Evolutionary conservation across 1,140 invertebrate genomes (phyloP), one percentile per base, ranked within the genome.

Genomic region (Myzus persicae): DNA sequence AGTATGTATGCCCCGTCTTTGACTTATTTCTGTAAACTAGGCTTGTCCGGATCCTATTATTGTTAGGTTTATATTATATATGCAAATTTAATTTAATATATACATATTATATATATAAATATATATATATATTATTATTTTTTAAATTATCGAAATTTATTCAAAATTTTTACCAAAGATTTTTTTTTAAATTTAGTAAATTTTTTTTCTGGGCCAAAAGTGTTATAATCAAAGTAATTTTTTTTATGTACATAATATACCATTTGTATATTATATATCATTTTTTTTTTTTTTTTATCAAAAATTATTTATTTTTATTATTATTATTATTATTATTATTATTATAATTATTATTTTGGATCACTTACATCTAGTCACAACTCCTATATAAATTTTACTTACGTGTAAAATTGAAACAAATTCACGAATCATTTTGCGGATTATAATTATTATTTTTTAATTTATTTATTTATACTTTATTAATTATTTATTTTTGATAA

Each of bases 1-100:
- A 96, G 96, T 96, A 96, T 96, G 96, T 96, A 96, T 96, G 95
- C 95, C 94, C 95, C 95, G 94, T 95, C 95, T 95, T 95, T 95
- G 95, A 95, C 95, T 94, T 96, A 96, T 95, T 96, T 96, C 95
- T 96, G 96, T 95, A 96, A 96, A 95, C 95, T 96, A 94, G 96
- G 96, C 95, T 95, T 96, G 94, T 96, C 96, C 94, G 95, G 95
- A 95, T 96, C 96, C 95, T 96, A 96, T 95, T 96, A 96, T 95
- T 96, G 96, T 95, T 95, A 93, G 93, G 89, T 90, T 90, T 85
- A 93, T 93, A 85, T 85, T 93, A 93, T 85, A 93, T 85, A 42
- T 48, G 46, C 76, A 85, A 85, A 93, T 93, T 93, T 18, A 93
- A 93, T 93, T 85, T 84, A 93, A 51, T 93, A 93, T 84, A 93